These are phyloP conservation scores for Tigriopus californicus DNA, from an alignment of 2,888 invertebrate genomes.

Conservation along the genomic window DNA sequence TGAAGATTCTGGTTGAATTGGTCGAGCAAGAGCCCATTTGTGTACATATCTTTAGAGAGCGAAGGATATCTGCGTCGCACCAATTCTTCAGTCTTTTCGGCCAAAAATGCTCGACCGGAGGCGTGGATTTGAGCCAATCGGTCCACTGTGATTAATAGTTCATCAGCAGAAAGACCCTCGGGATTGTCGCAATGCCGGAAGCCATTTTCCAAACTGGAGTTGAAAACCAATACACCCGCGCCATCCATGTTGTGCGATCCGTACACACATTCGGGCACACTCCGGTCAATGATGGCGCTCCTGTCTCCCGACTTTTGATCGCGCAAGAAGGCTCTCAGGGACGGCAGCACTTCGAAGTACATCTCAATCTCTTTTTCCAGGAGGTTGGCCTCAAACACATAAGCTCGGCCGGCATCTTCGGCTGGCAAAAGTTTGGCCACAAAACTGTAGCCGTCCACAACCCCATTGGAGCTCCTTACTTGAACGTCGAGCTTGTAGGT, in stretches of 20 bases:
- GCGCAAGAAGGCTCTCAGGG: not conserved
- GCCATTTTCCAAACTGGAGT: not conserved
- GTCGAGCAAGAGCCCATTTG: not conserved
- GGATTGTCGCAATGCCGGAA: not conserved
- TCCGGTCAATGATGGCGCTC: not conserved
- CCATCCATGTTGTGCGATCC: constrained; percentile 7
- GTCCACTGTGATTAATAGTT: not conserved
- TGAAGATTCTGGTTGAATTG: not conserved
- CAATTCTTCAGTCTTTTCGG: not conserved
- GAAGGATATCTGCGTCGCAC: not conserved
- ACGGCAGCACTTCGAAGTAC: constrained; percentile 4
- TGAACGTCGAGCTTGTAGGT: constrained; percentile 3
- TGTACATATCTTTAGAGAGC: not conserved
- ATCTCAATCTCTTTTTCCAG: constrained; percentile 8
- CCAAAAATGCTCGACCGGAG: not conserved
- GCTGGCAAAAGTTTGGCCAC: constrained; percentile 1
- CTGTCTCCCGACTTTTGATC: no score
- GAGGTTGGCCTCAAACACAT: constrained; percentile 2
- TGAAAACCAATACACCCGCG: constrained; percentile 7
- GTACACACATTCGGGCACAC: constrained; percentile 1
- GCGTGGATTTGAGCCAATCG: constrained; percentile 6
- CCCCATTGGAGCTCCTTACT: not conserved
- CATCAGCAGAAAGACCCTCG: not conserved
- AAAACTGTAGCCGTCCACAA: not conserved
- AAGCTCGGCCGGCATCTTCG: constrained; percentile 1